These are phyloP conservation scores for Diceros bicornis DNA, from an alignment of 2,797 vertebrate species.

Conservation along the genomic window DNA sequence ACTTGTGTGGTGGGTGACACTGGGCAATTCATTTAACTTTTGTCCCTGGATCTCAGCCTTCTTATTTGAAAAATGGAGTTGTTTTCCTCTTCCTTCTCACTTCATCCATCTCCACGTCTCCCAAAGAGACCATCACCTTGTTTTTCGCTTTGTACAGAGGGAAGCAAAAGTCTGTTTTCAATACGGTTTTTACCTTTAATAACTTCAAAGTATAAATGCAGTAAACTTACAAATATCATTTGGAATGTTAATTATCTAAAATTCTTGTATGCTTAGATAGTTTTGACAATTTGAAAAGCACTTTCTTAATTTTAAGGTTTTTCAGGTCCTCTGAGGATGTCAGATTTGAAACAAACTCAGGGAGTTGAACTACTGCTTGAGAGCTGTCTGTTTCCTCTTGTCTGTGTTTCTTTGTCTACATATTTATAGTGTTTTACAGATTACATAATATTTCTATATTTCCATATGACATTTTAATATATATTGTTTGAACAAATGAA, in stretches of 20 bases:
- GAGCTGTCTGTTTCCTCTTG: background rate
- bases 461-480: background rate
- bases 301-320: background rate
- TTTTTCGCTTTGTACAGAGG: background rate
- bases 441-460: slow-evolving; percentile 7
- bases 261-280: background rate
- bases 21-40: background rate
- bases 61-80: background rate
- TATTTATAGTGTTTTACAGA: background rate
- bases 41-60: background rate
- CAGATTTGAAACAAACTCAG: background rate
- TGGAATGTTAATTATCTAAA: background rate
- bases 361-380: background rate
- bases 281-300: slow-evolving; percentile 16
- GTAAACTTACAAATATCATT: background rate
- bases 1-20: background rate
- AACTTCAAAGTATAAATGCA: background rate
- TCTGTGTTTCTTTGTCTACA: background rate
- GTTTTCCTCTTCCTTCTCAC: background rate
- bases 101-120: background rate
- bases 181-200: slow-evolving; percentile 21
- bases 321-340: background rate
- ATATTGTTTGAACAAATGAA: background rate
- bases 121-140: background rate
- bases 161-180: background rate